These are phyloP conservation scores for Dermolepida albohirtum DNA, from an alignment of 2,888 invertebrate genomes.

Conservation along the genomic window DNA sequence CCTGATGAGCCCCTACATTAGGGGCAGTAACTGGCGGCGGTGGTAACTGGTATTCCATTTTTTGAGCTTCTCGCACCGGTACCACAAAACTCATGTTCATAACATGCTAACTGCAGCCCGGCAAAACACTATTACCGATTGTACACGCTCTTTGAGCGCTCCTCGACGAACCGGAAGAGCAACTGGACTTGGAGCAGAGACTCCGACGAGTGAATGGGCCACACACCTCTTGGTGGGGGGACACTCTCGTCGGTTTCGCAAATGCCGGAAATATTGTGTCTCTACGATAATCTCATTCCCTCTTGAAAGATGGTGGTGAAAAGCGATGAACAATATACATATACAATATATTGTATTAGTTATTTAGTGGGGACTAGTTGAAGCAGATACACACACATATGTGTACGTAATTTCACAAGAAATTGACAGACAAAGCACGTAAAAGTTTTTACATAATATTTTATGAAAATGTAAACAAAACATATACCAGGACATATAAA, in stretches of 20 bases:
- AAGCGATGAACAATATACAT: slow-evolving; percentile 16
- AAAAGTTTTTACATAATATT: slow-evolving; percentile 27
- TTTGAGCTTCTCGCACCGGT: slow-evolving; percentile 61
- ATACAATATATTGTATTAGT: slow-evolving; percentile 8
- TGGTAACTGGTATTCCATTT: slow-evolving; percentile 68
- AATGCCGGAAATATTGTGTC: slow-evolving; percentile 59
- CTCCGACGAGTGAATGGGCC: slow-evolving; percentile 58
- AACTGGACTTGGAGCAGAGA: slow-evolving; percentile 59
- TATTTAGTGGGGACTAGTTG: neutral
- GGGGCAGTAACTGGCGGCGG: slow-evolving; percentile 64
- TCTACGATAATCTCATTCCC: slow-evolving; percentile 34
- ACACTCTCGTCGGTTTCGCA: slow-evolving; percentile 62
- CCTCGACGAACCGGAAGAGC: slow-evolving; percentile 60
- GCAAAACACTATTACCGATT: slow-evolving; percentile 48
- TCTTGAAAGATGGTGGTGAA: slow-evolving; percentile 30
- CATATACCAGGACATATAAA: neutral
- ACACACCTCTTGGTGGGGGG: slow-evolving; percentile 53
- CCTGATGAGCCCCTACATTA: slow-evolving; percentile 65
- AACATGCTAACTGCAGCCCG: slow-evolving; percentile 63
- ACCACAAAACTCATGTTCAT: slow-evolving; percentile 65
- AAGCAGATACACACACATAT: neutral
- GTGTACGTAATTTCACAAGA: slow-evolving; percentile 25
- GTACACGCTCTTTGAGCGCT: slow-evolving; percentile 53
- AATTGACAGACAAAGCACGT: slow-evolving; percentile 10
- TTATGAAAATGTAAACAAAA: slow-evolving; percentile 24